These are phyloP conservation scores for Cabera pusaria DNA, from an alignment of 2,888 invertebrate species.

Conservation along the genomic window DNA sequence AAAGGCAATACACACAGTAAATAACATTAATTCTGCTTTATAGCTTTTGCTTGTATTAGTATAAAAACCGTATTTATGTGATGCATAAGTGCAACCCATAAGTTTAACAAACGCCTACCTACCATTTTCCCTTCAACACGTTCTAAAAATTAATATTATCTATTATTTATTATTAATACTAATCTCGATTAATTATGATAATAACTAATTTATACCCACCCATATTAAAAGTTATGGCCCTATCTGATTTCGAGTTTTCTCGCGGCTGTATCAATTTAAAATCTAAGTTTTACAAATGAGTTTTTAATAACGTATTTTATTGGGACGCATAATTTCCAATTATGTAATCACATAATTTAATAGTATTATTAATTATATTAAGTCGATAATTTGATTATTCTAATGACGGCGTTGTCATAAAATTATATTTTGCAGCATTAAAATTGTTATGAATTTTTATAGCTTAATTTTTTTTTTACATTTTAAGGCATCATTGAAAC, in stretches of 20 bases:
- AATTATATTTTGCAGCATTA: no score
- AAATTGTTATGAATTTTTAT: no score
- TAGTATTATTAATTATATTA: slow-evolving; percentile 13
- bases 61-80: no score
- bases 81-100: no score
- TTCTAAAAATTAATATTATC: slow-evolving; percentile 4
- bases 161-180: slow-evolving; percentile 2
- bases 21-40: no score
- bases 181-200: slow-evolving; percentile 26
- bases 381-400: slow-evolving; percentile 13
- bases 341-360: slow-evolving; percentile 13
- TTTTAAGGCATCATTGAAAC: no score
- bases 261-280: slow-evolving; percentile 26
- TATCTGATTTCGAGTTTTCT: slow-evolving; percentile 24
- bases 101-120: no score
- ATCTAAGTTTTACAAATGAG: slow-evolving; percentile 23
- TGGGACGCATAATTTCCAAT: slow-evolving; percentile 20
- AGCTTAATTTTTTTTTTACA: no score
- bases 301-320: slow-evolving; percentile 20
- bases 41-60: no score
- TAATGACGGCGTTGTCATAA: no score
- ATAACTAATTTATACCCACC: slow-evolving; percentile 25
- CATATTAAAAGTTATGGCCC: slow-evolving; percentile 28
- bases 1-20: no score
- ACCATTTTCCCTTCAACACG: slow-evolving; percentile 2